Percentiles rank a stretch among this genome's conserved stretches.
Conservation (phyloP, 1,140 invertebrate genomes). For the Magallana gigas region DNA sequence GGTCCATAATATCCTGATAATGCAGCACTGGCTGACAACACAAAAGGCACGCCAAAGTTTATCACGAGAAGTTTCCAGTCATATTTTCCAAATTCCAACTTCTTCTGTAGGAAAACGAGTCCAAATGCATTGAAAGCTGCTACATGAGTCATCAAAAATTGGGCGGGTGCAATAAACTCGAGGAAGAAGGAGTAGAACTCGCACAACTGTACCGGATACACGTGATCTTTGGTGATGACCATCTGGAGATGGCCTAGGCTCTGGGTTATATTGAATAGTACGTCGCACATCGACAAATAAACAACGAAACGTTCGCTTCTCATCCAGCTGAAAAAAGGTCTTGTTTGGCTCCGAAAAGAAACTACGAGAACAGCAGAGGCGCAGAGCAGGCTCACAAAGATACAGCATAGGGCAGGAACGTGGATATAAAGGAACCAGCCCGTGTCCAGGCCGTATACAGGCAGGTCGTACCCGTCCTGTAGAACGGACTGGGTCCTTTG, state of each 20-base stretch:
- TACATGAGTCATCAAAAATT: slow-evolving; percentile 57
- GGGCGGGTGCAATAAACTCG: slow-evolving; percentile 56
- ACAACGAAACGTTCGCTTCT: slow-evolving; percentile 62
- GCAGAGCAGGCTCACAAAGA: slow-evolving; percentile 55
- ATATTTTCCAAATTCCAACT: slow-evolving; percentile 53
- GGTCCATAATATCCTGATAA: slow-evolving; percentile 54
- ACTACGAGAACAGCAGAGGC: slow-evolving; percentile 45
- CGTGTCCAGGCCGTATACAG: slow-evolving; percentile 48
- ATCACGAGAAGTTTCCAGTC: slow-evolving; percentile 56
- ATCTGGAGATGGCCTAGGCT: slow-evolving; percentile 57
- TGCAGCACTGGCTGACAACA: slow-evolving; percentile 55
- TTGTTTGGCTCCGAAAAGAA: slow-evolving; percentile 51
- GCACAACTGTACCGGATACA: slow-evolving; percentile 51
- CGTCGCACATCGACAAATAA: slow-evolving; percentile 59
- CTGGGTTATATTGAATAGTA: slow-evolving; percentile 57
- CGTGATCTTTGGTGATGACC: slow-evolving; percentile 55
- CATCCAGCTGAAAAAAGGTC: slow-evolving; percentile 55
- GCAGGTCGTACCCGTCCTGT: neutral
- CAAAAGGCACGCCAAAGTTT: slow-evolving; percentile 55
- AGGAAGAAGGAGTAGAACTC: slow-evolving; percentile 59
- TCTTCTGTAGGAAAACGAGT: slow-evolving; percentile 53
- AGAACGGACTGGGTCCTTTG: no score
- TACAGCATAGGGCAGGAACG: slow-evolving; percentile 56
- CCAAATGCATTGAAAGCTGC: slow-evolving; percentile 60
- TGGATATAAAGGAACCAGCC: slow-evolving; percentile 57